phyloP scores from a whole-genome alignment of 2,888 invertebrate species.

The Drosophila buzzatii region DNA sequence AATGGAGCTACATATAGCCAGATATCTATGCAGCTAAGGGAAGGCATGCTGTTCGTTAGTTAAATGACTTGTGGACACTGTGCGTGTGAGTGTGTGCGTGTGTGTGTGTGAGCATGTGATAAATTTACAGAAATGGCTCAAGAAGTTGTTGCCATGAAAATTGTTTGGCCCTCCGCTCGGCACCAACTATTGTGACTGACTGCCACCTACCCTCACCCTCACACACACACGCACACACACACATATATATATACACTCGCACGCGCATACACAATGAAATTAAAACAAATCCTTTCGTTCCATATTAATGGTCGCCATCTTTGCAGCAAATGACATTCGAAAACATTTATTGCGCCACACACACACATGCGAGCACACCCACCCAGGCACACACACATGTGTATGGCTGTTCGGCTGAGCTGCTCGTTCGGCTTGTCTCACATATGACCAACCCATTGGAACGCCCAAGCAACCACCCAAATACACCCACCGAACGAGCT shows the following conservation, averaged over 20 bases:
- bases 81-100: slow-evolving; percentile 10
- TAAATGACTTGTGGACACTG: slow-evolving; percentile 56
- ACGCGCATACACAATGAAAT: slow-evolving; percentile 60
- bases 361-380: slow-evolving; percentile 29
- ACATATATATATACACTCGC: not conserved
- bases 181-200: slow-evolving; percentile 67
- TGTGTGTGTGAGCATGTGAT: slow-evolving; percentile 22
- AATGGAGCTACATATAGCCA: slow-evolving; percentile 5
- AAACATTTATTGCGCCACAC: slow-evolving; percentile 76
- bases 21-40: not conserved
- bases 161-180: slow-evolving; percentile 37
- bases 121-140: slow-evolving; percentile 63
- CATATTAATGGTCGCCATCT: slow-evolving; percentile 82
- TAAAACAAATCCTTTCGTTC: slow-evolving; percentile 82
- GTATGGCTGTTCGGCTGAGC: slow-evolving; percentile 38
- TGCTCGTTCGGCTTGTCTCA: slow-evolving; percentile 43
- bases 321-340: slow-evolving; percentile 82
- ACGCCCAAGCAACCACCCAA: slow-evolving; percentile 36
- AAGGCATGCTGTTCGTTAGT: slow-evolving; percentile 14
- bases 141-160: slow-evolving; percentile 60
- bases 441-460: slow-evolving; percentile 62
- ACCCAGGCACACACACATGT: slow-evolving; percentile 2
- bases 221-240: slow-evolving; percentile 1
- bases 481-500: slow-evolving; percentile 39
- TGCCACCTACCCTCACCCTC: slow-evolving; percentile 25